phyloP scores from a whole-genome alignment of 2,888 invertebrate species.

The Oligia latruncula region DNA sequence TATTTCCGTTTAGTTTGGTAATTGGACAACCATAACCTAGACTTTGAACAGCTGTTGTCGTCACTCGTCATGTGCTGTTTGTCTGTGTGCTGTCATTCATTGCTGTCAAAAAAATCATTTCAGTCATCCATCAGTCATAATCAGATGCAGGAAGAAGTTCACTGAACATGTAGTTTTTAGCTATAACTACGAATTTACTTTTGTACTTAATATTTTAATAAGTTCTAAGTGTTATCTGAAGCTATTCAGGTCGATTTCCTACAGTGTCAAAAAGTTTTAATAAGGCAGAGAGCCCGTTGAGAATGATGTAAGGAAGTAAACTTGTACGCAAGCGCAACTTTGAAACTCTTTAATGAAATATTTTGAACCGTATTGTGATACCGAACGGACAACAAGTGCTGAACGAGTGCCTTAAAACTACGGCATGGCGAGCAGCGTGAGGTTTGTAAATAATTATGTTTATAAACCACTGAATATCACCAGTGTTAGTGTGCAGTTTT shows the following conservation, averaged over 20 bases:
- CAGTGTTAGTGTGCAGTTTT: conserved; percentile 1
- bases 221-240: conserved; percentile 12
- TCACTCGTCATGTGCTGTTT: conserved; percentile 15
- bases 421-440: conserved; percentile 68
- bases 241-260: not conserved
- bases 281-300: conserved; percentile 5
- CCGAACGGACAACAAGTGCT: conserved; percentile 30
- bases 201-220: conserved; percentile 34
- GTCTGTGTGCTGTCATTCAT: conserved; percentile 14
- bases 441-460: conserved; percentile 61
- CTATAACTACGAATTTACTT: conserved; percentile 15
- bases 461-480: not conserved
- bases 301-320: conserved; percentile 61
- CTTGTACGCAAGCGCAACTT: conserved; percentile 47
- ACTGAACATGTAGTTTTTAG: conserved; percentile 5
- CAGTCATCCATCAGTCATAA: too few species aligned
- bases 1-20: not conserved
- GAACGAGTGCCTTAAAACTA: conserved; percentile 29
- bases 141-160: not conserved
- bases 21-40: conserved; percentile 13
- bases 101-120: conserved; percentile 16
- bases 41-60: conserved; percentile 48
- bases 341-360: conserved; percentile 28
- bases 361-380: conserved; percentile 31
- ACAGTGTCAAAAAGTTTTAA: not conserved